Evolutionary conservation across 1,140 invertebrate species (phyloP).

Genomic region (Sitophilus oryzae): DNA sequence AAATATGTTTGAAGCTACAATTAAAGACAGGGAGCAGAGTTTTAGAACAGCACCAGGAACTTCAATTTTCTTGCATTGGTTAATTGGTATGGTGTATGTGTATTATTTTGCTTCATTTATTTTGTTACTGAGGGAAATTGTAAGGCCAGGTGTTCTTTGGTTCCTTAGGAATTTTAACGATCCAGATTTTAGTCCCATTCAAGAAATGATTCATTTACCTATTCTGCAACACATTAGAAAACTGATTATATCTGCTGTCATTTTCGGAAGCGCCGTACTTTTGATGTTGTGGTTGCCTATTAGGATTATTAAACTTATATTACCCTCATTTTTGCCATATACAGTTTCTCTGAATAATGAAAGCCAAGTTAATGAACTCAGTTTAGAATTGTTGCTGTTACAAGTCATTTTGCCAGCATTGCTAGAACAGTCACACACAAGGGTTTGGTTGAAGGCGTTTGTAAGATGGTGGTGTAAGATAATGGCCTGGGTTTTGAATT

Average conservation of each 20-base stretch:
- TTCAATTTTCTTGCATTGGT: conserved; percentile 97
- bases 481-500: conserved; percentile 77
- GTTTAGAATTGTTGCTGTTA: conserved; percentile 87
- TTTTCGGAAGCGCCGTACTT: conserved; percentile 93
- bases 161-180: conserved; percentile 96
- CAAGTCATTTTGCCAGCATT: conserved; percentile 94
- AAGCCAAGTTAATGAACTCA: conserved; percentile 80
- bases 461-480: conserved; percentile 83
- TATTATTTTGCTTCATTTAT: conserved; percentile 99
- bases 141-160: conserved; percentile 94
- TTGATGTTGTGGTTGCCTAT: conserved; percentile 96
- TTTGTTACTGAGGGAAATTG: conserved; percentile 83
- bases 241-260: conserved; percentile 86
- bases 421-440: conserved; percentile 91
- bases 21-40: conserved; percentile 80
- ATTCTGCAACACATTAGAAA: conserved; percentile 85
- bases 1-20: conserved; percentile 87
- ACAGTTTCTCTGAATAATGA: conserved; percentile 79
- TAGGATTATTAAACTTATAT: conserved; percentile 72
- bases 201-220: conserved; percentile 98
- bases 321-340: conserved; percentile 90
- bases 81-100: conserved; percentile 98
- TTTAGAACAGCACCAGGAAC: conserved; percentile 88
- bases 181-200: conserved; percentile 97
- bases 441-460: conserved; percentile 84